These are phyloP conservation scores for Coracopsis vasa DNA, from an alignment of 2,113 vertebrate genomes.

Conservation along the genomic window DNA sequence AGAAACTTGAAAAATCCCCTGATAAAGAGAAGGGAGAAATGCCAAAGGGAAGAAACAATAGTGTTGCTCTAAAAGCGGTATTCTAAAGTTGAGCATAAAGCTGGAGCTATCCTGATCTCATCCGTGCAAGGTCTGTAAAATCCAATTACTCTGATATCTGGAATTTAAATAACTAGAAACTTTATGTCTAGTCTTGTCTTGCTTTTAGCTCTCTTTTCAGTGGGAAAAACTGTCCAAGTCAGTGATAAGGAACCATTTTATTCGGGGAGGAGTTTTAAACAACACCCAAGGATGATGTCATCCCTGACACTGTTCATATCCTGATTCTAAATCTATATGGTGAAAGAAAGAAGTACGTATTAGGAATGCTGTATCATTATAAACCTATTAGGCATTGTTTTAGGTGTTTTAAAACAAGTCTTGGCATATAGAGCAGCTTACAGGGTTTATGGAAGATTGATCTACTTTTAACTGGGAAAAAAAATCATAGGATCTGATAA, in stretches of 20 bases:
- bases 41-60: constrained; percentile 36
- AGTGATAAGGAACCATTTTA: constrained; percentile 64
- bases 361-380: neutral
- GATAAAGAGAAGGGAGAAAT: constrained; percentile 48
- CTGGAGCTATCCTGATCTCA: constrained; percentile 7
- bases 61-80: neutral
- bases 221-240: constrained; percentile 29
- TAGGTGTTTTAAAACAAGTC: constrained; percentile 26
- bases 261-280: constrained; percentile 49
- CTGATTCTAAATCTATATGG: neutral
- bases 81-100: neutral
- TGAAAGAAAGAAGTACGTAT: neutral
- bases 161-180: constrained; percentile 32
- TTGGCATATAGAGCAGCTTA: neutral
- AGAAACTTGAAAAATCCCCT: constrained; percentile 57
- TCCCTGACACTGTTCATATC: constrained; percentile 20
- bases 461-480: neutral
- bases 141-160: constrained; percentile 11
- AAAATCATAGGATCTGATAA: constrained; percentile 13
- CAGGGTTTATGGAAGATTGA: neutral
- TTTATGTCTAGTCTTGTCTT: constrained; percentile 52
- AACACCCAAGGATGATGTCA: constrained; percentile 44
- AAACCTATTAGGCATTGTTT: neutral
- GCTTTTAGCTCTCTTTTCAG: constrained; percentile 36
- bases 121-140: constrained; percentile 45